Evolutionary conservation across 2,888 invertebrate genomes (phyloP), one percentile per base, ranked within the genome.

Genomic region (Antitype chi): DNA sequence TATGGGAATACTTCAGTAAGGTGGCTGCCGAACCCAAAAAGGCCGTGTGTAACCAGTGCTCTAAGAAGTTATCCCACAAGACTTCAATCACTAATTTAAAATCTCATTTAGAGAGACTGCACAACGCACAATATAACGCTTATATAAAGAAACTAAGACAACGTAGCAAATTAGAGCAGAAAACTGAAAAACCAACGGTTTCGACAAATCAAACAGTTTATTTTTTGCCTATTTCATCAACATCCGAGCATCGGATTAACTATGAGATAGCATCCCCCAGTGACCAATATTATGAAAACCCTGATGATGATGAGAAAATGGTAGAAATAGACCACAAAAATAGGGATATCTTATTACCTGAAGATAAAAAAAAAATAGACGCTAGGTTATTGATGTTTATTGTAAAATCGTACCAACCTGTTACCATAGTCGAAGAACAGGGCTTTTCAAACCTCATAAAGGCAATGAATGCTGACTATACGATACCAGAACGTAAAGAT

Each of bases 381-480:
- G 43, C n/a, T 5, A 70, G 20, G 0, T 25, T 79, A 32, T 2
- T 76, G 17, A 70, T 4, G 25, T 47, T 47, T 25, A 53, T 76
- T 9, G 7, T 76, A 0, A 0, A 1, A 6, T 60, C 60, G 2
- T 76, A 43, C 52, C 52, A 47, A 11, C 23, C 52, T 6, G 13
- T 53, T 9, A 47, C n/a, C 13, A 60, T 79, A 25, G 70, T 76
- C 0, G 47, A 53, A 53, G 8, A 1, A 7, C 6, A 0, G n/a
- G 15, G 2, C 13, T 70, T 79, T 25, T 9, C 0, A 32, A 2
- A 17, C 23, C 11, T 76, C 2, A 0, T 25, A 9, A 47, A 4
- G 23, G 2, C 7, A 9, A 7, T 79, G 49, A 69, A 76, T 53
- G 23, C 28, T 28, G 25, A 25, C 17, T 76, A 76, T 25, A 23